These are phyloP conservation scores for Hypomecis punctinalis DNA, from an alignment of 2,888 invertebrate genomes.

Conservation along the genomic window DNA sequence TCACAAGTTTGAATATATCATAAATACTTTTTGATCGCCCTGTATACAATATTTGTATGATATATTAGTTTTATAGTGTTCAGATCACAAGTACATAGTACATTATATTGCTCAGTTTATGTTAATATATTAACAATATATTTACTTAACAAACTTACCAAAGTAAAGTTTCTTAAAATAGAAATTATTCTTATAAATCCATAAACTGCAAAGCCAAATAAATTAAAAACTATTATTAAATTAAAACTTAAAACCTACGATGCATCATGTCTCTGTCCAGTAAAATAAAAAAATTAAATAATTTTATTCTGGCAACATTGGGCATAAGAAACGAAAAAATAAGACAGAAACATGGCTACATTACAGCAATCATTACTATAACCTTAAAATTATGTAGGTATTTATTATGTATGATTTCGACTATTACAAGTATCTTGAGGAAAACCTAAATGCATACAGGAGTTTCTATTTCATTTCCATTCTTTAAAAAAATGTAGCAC, in stretches of 20 bases:
- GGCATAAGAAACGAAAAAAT: conserved; percentile 51
- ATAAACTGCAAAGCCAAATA: conserved; percentile 59
- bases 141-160: conserved; percentile 35
- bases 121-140: conserved; percentile 45
- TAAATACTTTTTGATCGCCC: conserved; percentile 67
- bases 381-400: conserved; percentile 55
- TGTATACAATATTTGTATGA: conserved; percentile 61
- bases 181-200: conserved; percentile 48
- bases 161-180: conserved; percentile 49
- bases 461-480: conserved; percentile 63
- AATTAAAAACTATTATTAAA: conserved; percentile 49
- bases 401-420: conserved; percentile 59
- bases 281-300: conserved; percentile 41
- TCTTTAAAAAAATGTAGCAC: conserved; percentile 54
- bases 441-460: conserved; percentile 73
- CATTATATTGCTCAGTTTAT: conserved; percentile 66
- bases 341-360: conserved; percentile 66
- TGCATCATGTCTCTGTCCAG: conserved; percentile 56
- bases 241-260: conserved; percentile 59
- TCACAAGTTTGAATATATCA: conserved; percentile 51
- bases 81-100: conserved; percentile 62
- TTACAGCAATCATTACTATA: conserved; percentile 44
- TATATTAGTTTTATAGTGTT: conserved; percentile 45
- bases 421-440: conserved; percentile 51
- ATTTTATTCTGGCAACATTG: conserved; percentile 60